These are phyloP conservation scores for Abrostola tripartita DNA, from an alignment of 2,888 invertebrate genomes.

Conservation along the genomic window DNA sequence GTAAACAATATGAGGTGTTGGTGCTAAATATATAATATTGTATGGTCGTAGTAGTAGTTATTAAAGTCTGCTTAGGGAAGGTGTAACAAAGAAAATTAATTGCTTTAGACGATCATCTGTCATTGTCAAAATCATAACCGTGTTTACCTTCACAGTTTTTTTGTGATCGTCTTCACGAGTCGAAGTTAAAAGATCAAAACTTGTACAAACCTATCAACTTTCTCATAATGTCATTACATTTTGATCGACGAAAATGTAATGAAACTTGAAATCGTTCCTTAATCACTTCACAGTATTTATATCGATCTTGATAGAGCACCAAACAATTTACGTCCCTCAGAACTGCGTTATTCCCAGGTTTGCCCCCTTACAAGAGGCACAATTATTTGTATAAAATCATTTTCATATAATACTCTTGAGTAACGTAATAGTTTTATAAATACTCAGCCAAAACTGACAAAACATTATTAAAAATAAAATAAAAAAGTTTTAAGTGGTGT, in stretches of 20 bases:
- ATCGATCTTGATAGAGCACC: no score
- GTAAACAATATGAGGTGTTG: slow-evolving; percentile 32
- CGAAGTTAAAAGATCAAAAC: slow-evolving; percentile 7
- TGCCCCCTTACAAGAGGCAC: no score
- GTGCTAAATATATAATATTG: slow-evolving; percentile 24
- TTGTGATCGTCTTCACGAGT: slow-evolving; percentile 11
- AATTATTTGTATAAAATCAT: slow-evolving; percentile 12
- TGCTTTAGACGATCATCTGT: slow-evolving; percentile 28
- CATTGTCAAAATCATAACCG: slow-evolving; percentile 26
- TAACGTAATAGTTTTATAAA: slow-evolving; percentile 29
- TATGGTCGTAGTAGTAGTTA: slow-evolving; percentile 20
- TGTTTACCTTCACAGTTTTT: slow-evolving; percentile 32
- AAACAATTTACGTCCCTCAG: no score
- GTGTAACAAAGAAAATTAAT: slow-evolving; percentile 30
- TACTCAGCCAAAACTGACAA: slow-evolving; percentile 31
- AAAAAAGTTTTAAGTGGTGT: slow-evolving; percentile 33
- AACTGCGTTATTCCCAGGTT: no score
- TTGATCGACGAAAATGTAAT: no score
- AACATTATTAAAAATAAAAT: slow-evolving; percentile 33
- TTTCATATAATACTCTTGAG: slow-evolving; percentile 1
- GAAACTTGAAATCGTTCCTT: no score
- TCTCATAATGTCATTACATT: slow-evolving; percentile 12
- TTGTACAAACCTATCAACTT: slow-evolving; percentile 1
- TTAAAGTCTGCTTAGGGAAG: slow-evolving; percentile 17
- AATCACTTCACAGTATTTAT: no score